Evolutionary conservation across 1,140 invertebrate species (phyloP).

Genomic region (Tetraneura akinire): DNA sequence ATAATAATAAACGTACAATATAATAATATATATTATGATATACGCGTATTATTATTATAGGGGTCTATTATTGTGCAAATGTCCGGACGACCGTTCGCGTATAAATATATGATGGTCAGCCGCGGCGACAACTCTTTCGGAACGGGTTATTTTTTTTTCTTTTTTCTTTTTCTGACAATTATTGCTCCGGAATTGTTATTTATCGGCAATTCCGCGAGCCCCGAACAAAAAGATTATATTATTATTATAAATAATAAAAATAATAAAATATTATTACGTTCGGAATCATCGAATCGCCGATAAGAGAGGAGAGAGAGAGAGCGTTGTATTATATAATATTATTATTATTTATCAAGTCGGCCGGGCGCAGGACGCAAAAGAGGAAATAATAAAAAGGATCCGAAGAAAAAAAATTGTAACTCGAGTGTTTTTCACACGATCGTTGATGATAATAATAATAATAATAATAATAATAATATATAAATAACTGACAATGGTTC

Average conservation of each 20-base stretch:
- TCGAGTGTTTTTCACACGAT: constrained; percentile 46
- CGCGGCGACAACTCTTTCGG: constrained; percentile 33
- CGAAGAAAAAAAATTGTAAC: neutral
- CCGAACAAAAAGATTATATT: constrained; percentile 25
- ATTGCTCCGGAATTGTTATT: constrained; percentile 43
- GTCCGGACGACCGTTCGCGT: constrained; percentile 33
- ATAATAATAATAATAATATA: constrained; percentile 21
- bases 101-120: constrained; percentile 32
- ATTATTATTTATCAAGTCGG: neutral
- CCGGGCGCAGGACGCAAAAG: neutral
- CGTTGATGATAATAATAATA: constrained; percentile 14
- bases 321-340: constrained; percentile 3
- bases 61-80: constrained; percentile 49
- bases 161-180: constrained; percentile 26
- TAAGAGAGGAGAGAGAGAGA: too few species aligned
- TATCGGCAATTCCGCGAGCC: constrained; percentile 24
- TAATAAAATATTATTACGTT: too few species aligned
- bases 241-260: too few species aligned
- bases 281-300: neutral
- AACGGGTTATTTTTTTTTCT: too few species aligned
- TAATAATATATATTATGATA: too few species aligned
- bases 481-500: constrained; percentile 33
- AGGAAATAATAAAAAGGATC: constrained; percentile 35
- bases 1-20: too few species aligned
- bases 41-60: too few species aligned